A percentile compares a stretch with the other conserved stretches of the same genome.
These are phyloP conservation scores for Polydrusus cervinus DNA, from an alignment of 2,888 invertebrate genomes.

Conservation along the genomic window DNA sequence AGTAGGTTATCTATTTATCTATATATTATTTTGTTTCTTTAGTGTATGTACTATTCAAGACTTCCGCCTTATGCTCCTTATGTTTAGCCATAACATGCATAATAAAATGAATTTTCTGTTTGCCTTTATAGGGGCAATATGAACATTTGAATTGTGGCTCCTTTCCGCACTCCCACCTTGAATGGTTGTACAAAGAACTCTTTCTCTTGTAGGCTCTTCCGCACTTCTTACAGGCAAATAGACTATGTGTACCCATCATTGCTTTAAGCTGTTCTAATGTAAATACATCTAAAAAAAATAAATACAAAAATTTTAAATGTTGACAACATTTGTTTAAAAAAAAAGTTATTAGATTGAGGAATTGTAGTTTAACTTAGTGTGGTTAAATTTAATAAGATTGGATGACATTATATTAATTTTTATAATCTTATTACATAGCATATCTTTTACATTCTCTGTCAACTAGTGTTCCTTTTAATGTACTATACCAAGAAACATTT, in stretches of 20 bases:
- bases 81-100: conserved; percentile 55
- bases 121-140: conserved; percentile 54
- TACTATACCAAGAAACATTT: too few species aligned
- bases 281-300: conserved; percentile 31
- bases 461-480: too few species aligned
- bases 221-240: conserved; percentile 56
- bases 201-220: conserved; percentile 58
- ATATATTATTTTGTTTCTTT: neutral
- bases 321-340: too few species aligned
- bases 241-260: conserved; percentile 48
- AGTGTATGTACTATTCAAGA: conserved; percentile 51
- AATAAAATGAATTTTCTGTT: conserved; percentile 54
- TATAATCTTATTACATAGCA: too few species aligned
- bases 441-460: too few species aligned
- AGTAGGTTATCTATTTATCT: neutral
- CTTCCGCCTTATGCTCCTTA: conserved; percentile 64
- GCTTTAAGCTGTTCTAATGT: conserved; percentile 45
- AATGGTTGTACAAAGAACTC: conserved; percentile 59
- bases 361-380: too few species aligned
- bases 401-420: too few species aligned
- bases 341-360: too few species aligned
- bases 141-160: conserved; percentile 61
- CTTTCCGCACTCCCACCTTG: conserved; percentile 61
- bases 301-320: neutral
- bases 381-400: too few species aligned